phyloP scores from a whole-genome alignment of 2,113 vertebrate genomes.

The Marmota flaviventris region DNA sequence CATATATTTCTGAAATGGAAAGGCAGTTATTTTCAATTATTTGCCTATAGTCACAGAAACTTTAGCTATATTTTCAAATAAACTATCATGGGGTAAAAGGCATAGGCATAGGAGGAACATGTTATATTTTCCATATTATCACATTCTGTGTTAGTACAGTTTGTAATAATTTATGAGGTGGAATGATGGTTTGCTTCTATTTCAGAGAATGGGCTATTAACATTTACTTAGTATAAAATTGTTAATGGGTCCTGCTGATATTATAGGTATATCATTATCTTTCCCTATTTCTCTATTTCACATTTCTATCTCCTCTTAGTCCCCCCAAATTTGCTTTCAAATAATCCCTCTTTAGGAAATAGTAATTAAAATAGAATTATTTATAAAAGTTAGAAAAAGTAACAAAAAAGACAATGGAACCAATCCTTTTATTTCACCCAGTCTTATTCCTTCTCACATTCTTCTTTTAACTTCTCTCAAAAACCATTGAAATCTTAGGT shows the following conservation, averaged over 20 bases:
- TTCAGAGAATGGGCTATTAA: not conserved
- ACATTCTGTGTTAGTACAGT: not conserved
- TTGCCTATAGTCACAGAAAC: not conserved
- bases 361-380: slow-evolving; percentile 39
- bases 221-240: not conserved
- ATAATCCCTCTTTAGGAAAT: not conserved
- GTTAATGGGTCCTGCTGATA: not conserved
- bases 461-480: not conserved
- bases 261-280: not conserved
- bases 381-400: slow-evolving; percentile 5
- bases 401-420: not conserved
- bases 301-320: not conserved
- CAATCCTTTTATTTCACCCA: not conserved
- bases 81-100: not conserved
- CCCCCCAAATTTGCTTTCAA: not conserved
- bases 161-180: not conserved
- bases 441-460: not conserved
- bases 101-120: not conserved
- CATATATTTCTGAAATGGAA: slow-evolving; percentile 30
- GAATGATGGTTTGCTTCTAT: not conserved
- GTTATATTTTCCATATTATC: slow-evolving; percentile 10
- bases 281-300: not conserved
- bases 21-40: not conserved
- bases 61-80: not conserved
- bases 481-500: not conserved